Conservation (phyloP, 2,113 vertebrate genomes). For the Vidua chalybeata region DNA sequence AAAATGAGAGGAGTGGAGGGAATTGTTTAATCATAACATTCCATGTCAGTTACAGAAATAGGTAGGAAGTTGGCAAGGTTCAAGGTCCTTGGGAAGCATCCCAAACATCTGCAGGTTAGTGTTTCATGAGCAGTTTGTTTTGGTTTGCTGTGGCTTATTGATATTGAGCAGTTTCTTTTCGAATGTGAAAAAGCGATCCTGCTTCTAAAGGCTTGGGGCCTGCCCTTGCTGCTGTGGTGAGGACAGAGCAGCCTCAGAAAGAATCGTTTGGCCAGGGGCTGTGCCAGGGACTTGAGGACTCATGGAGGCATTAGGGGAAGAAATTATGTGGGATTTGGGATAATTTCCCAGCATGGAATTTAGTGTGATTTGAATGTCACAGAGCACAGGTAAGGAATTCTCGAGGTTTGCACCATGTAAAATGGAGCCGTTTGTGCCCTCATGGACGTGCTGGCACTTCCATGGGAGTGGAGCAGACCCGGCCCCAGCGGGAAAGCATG, state of each 20-base stretch:
- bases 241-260: not conserved
- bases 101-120: not conserved
- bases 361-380: not conserved
- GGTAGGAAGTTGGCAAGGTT: not conserved
- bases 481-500: fast-evolving
- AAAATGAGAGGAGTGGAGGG: not conserved
- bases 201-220: not conserved
- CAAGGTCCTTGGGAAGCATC: not conserved
- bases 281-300: not conserved
- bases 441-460: not conserved
- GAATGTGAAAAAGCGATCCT: not conserved
- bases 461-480: fast-evolving
- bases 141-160: not conserved
- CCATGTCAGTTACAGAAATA: not conserved
- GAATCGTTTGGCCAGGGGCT: not conserved
- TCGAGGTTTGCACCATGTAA: not conserved
- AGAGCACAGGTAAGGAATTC: not conserved
- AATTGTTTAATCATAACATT: not conserved
- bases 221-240: not conserved
- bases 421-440: not conserved
- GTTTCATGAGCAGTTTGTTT: not conserved
- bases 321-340: not conserved
- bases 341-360: not conserved
- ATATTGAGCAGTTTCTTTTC: not conserved
- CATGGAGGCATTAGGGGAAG: not conserved